A percentile compares a stretch with the other conserved stretches of the same genome.
phyloP scores from a whole-genome alignment of 2,888 invertebrate species.

The Syritta pipiens region DNA sequence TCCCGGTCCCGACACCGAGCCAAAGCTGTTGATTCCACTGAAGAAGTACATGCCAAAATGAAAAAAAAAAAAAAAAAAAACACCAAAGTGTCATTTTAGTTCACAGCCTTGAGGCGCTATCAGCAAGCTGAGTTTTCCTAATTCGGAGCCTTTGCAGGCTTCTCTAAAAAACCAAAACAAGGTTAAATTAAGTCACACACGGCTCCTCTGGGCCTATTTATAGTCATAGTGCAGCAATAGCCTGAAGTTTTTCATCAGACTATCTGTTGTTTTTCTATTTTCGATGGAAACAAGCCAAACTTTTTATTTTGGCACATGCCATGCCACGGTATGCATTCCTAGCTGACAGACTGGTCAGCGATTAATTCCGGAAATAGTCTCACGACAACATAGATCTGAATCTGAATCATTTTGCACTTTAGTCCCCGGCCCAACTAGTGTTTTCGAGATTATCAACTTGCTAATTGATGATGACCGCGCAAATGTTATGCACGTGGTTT shows the following conservation, averaged over 20 bases:
- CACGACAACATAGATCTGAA: constrained; percentile 2
- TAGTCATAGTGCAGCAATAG: constrained; percentile 1
- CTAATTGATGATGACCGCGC: too few relatives aligned
- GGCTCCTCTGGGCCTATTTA: not conserved
- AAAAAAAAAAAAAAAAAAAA: constrained; percentile 4
- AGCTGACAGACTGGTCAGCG: not conserved
- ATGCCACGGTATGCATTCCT: not conserved
- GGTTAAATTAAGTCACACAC: not conserved
- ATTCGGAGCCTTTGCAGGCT: constrained; percentile 8
- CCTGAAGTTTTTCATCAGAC: not conserved
- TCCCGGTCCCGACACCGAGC: too few relatives aligned
- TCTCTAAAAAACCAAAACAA: constrained; percentile 1
- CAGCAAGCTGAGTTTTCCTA: constrained; percentile 23
- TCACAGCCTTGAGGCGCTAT: constrained; percentile 42
- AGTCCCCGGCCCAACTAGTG: constrained; percentile 14
- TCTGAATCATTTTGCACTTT: constrained; percentile 51
- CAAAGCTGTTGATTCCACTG: too few relatives aligned
- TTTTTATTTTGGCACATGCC: not conserved
- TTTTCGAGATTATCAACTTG: constrained; percentile 10
- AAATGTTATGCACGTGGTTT: too few relatives aligned
- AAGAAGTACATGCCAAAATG: not conserved
- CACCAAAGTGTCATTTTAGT: constrained; percentile 5
- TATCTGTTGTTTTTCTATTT: not conserved
- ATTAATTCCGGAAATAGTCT: constrained; percentile 30
- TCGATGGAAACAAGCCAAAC: not conserved